Base-by-base conservation (phyloP, 2,888 invertebrate genomes). In the Sussaba pulchella region DNA sequence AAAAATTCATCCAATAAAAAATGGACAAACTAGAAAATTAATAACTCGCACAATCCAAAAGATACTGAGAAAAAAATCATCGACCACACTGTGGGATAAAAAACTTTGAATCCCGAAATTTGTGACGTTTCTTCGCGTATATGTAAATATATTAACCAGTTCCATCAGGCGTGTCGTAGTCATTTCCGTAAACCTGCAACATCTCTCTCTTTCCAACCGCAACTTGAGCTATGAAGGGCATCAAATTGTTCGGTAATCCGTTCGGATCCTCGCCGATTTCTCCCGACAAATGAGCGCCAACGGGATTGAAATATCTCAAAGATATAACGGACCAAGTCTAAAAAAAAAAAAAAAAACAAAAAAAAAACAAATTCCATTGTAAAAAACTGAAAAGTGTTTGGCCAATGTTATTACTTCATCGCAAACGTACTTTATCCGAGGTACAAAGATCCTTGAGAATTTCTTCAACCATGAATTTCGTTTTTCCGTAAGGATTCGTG, bases 251-350 rank as follows among this genome's bases (percentile, higher is more conserved):
- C 54, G 98, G 98, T 72, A 96, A 95, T 10, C 98, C 98, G 64
- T 95, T 93, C 0, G 98, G 98, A 93, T 98, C 98, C 93, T 99
- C 99, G 0, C 99, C 99, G 82, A 99, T 97, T 69, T 94, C 93
- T 0, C 98, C 99, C 69, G 97, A 97, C 77, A 94, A 94, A 93
- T 99, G 98, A 9, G 98, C 97, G 8, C 99, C 99, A 17, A 98
- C 98, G 0, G 99, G 99, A 93, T 99, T 99, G 93, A 99, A 99
- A 92, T 99, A 99, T 45, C 99, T 94, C 26, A 99, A 93, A 0
- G 95, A 97, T 91, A 96, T 96, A 89, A 96, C 96, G 93, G 94
- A 95, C 96, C 96, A 96, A 87, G 94, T 94, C 96, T 96, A 89
- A 5, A 93, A 86, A 74, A 82, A 72, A 59, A 77, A 19, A 8